These are phyloP conservation scores for Macrotrachela quadricornifera DNA, from an alignment of 1,140 invertebrate species.

Conservation along the genomic window DNA sequence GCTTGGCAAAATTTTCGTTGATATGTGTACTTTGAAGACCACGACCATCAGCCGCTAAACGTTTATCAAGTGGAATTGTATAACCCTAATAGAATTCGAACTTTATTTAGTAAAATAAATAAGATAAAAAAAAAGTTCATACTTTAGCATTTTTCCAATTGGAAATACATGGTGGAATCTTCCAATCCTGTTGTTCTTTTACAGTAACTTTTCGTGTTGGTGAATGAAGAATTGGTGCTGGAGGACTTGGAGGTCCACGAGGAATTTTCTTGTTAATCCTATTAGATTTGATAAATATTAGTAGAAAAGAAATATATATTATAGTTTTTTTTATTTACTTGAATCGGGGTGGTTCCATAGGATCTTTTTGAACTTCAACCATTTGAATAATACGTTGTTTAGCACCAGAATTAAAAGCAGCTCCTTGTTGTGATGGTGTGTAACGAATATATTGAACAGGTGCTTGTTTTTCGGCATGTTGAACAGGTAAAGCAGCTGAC, in stretches of 20 bases:
- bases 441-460: conserved; percentile 71
- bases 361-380: conserved; percentile 84
- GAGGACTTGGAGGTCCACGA: conserved; percentile 84
- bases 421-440: conserved; percentile 84
- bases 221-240: conserved; percentile 85
- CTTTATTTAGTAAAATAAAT: not conserved
- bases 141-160: conserved; percentile 97
- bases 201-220: conserved; percentile 89
- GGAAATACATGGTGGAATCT: conserved; percentile 95
- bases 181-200: conserved; percentile 98
- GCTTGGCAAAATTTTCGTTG: conserved; percentile 95
- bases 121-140: not conserved
- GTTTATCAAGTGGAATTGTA: conserved; percentile 92
- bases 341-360: conserved; percentile 93
- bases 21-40: conserved; percentile 89
- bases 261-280: conserved; percentile 51
- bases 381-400: conserved; percentile 90
- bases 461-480: conserved; percentile 63
- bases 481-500: conserved; percentile 72
- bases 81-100: conserved; percentile 43
- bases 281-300: conserved; percentile 7
- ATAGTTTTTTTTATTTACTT: conserved; percentile 35
- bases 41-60: conserved; percentile 85
- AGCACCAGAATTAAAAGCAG: conserved; percentile 80
- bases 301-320: not conserved